phyloP scores from a whole-genome alignment of 2,888 invertebrate genomes.

The Lysandra coridon region DNA sequence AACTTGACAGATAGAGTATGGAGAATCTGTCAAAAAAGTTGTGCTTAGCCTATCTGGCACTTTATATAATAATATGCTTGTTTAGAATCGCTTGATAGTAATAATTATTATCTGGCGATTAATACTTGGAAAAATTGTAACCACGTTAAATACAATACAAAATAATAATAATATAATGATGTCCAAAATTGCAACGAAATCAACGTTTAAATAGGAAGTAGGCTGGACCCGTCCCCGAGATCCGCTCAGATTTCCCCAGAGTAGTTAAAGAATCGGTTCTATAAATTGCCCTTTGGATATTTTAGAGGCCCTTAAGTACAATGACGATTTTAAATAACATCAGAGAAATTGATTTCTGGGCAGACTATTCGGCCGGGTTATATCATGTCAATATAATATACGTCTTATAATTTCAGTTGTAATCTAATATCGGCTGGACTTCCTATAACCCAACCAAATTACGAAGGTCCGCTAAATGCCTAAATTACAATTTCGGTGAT shows the following conservation, averaged over 20 bases:
- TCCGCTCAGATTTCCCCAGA: conserved; percentile 21
- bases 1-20: no score
- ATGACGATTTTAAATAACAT: background rate
- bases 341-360: background rate
- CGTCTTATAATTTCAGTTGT: background rate
- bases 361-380: background rate
- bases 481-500: no score
- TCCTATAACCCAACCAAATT: background rate
- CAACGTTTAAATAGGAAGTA: background rate
- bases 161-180: background rate
- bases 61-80: no score
- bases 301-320: background rate
- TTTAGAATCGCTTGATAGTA: no score
- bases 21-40: no score
- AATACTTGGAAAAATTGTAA: no score
- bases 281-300: background rate
- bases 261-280: background rate
- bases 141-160: no score
- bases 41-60: no score
- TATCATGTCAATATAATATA: no score
- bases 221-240: background rate
- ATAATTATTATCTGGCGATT: no score
- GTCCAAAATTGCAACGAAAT: background rate
- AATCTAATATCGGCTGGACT: background rate
- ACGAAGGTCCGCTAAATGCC: no score